phyloP scores from a whole-genome alignment of 2,888 invertebrate genomes.

The Empis livida region DNA sequence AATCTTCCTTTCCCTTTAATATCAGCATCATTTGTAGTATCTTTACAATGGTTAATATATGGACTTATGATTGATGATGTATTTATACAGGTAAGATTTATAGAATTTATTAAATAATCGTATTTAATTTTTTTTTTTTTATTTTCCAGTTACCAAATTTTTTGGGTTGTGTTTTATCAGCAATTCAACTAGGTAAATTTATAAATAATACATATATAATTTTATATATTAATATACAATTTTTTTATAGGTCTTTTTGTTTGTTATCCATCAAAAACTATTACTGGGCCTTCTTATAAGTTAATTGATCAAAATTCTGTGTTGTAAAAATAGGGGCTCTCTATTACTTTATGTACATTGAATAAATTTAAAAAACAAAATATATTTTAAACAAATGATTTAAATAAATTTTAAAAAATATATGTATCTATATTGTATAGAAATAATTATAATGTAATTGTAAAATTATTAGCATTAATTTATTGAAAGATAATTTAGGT shows the following conservation, averaged over 20 bases:
- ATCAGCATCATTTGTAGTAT: conserved; percentile 67
- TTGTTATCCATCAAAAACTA: conserved; percentile 47
- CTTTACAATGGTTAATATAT: conserved; percentile 73
- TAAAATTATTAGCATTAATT: no score
- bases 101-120: neutral
- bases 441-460: no score
- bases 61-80: conserved; percentile 63
- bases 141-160: conserved; percentile 71
- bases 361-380: no score
- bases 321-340: no score
- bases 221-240: no score
- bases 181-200: conserved; percentile 44
- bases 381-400: no score
- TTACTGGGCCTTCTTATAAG: conserved; percentile 31
- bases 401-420: no score
- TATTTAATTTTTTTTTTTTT: conserved; percentile 22
- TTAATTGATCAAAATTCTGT: conserved; percentile 19
- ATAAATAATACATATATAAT: no score
- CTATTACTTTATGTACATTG: no score
- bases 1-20: conserved; percentile 82
- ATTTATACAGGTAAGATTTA: conserved; percentile 56
- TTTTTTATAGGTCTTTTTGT: conserved; percentile 43
- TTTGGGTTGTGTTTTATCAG: conserved; percentile 59
- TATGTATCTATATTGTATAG: no score
- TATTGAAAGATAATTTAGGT: no score